Evolutionary conservation across 2,113 vertebrate genomes (phyloP), one percentile per base, ranked within the genome.

Genomic region (Nipponia nippon): DNA sequence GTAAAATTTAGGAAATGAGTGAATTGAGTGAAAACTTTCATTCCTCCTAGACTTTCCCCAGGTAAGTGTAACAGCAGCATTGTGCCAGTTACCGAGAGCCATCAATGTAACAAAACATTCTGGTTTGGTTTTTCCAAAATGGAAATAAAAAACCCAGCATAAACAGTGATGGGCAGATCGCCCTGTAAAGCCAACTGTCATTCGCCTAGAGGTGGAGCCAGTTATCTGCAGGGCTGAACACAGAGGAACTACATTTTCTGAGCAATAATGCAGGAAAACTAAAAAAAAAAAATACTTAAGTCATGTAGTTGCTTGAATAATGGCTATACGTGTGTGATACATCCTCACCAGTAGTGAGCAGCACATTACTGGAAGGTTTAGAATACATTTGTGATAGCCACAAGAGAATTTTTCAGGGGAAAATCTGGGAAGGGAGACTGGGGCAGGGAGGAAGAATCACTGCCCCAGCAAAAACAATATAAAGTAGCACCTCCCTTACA

Each of bases 181-280:
- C 58, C 44, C 36, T 63, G 89, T 3, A 36, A 61, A 91, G 67
- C 62, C 77, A 77, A 7, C 82, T 61, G 56, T 27, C 42, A 9
- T 20, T 93, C 49, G 36, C 96, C 95, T 95, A 93, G 95, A 97
- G 95, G 89, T 97, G 95, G 95, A 97, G 94, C 95, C 91, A 95
- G 89, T 71, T 59, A 6, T 91, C 96, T 96, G 58, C 87, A 88
- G 89, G 91, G 94, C 87, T 93, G 50, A 94, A 62, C 73, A 49
- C 66, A 6, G 75, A 77, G 71, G 15, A 91, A 22, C 2, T 13
- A 53, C 0, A 6, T 69, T 69, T 90, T 25, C 62, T 92, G 88
- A 97, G 75, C 66, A 79, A 4, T 22, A 76, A 32, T 3, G 15
- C 58, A 49, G 70, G 81, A 72, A 84, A 89, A 87, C 30, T 44